Evolutionary conservation across 2,797 vertebrate genomes (phyloP).

Genomic region (Trichosurus vulpecula): DNA sequence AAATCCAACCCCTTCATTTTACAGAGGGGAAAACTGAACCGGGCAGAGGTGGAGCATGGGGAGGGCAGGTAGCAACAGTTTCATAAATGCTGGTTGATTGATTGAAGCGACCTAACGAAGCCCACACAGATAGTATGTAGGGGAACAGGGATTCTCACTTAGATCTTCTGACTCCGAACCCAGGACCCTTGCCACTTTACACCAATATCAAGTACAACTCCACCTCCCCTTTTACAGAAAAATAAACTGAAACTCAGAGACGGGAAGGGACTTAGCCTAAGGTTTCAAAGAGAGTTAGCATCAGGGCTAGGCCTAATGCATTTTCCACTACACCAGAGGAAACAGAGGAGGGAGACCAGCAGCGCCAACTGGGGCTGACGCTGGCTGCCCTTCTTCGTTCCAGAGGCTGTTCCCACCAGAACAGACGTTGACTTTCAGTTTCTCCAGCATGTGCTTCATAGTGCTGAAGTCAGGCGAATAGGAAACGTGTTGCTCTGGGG

Average conservation of each 20-base stretch:
- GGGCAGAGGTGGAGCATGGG: neutral
- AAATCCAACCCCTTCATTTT: constrained; percentile 5
- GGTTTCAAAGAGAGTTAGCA: neutral
- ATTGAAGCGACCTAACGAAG: neutral
- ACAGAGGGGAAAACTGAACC: neutral
- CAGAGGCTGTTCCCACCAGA: constrained; percentile 86
- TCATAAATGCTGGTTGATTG: neutral
- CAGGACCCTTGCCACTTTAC: neutral
- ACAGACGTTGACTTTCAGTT: constrained; percentile 95
- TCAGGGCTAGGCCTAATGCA: neutral
- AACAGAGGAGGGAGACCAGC: neutral
- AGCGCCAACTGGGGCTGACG: neutral
- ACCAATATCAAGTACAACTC: neutral
- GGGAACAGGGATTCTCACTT: neutral
- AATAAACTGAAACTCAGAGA: neutral
- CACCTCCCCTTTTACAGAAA: neutral
- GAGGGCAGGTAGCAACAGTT: neutral
- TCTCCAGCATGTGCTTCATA: constrained; percentile 94
- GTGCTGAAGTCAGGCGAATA: constrained; percentile 94
- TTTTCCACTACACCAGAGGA: neutral
- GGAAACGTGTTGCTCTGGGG: constrained; percentile 94
- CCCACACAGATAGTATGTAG: neutral
- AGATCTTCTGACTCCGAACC: neutral
- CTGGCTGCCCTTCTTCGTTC: neutral
- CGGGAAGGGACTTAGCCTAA: neutral